These are phyloP conservation scores for Hirtodrosophila duncani DNA, from an alignment of 2,888 invertebrate genomes.

Conservation along the genomic window DNA sequence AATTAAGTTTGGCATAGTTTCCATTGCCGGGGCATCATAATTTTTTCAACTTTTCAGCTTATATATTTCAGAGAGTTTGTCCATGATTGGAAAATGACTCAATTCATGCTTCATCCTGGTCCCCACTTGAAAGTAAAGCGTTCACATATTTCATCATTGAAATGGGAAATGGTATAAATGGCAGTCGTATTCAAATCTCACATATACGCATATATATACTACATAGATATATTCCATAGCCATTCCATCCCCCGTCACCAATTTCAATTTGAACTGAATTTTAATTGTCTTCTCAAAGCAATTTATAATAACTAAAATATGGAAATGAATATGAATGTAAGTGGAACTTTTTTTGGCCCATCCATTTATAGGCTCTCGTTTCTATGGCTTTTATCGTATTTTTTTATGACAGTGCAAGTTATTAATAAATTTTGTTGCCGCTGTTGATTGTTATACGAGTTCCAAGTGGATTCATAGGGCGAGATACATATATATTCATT, in stretches of 20 bases:
- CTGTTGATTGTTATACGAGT: conserved; percentile 61
- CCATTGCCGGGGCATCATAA: conserved; percentile 46
- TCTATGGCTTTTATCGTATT: conserved; percentile 1
- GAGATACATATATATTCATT: conserved; percentile 20
- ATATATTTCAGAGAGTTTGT: conserved; percentile 48
- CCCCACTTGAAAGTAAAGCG: conserved; percentile 35
- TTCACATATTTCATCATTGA: conserved; percentile 56
- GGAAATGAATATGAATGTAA: conserved; percentile 8
- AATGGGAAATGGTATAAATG: conserved; percentile 41
- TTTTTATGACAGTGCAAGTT: conserved; percentile 50
- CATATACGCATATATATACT: too few relatives aligned
- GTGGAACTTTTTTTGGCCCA: conserved; percentile 25
- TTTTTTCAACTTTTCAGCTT: conserved; percentile 36
- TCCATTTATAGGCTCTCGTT: conserved; percentile 1
- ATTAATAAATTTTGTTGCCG: conserved; percentile 52
- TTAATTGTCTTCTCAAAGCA: conserved; percentile 18
- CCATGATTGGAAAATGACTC: conserved; percentile 59
- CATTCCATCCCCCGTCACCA: conserved; percentile 11
- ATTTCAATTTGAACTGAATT: conserved; percentile 36
- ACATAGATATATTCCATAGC: conserved; percentile 9
- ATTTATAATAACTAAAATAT: conserved; percentile 20
- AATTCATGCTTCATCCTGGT: conserved; percentile 6
- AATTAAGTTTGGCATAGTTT: conserved; percentile 58
- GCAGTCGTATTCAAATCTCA: conserved; percentile 13
- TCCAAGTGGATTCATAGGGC: background rate